Evolutionary conservation across 1,140 invertebrate genomes (phyloP).

Genomic region (Cyclina sinensis): DNA sequence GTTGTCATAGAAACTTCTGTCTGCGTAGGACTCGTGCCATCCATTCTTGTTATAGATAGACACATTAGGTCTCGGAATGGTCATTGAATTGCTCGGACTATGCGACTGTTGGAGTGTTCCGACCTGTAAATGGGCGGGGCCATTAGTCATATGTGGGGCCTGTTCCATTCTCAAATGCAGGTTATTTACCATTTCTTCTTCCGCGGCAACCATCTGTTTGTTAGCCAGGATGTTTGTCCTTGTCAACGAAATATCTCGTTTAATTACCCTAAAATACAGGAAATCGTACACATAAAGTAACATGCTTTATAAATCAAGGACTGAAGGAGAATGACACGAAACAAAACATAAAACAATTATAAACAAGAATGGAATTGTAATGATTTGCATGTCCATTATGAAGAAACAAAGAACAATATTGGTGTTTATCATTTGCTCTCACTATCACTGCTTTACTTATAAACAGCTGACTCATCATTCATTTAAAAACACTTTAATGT

Average conservation of each 20-base stretch:
- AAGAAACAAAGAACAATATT: too few species aligned
- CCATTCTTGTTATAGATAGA: constrained; percentile 61
- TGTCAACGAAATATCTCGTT: constrained; percentile 61
- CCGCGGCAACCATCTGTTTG: constrained; percentile 32
- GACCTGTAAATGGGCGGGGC: neutral
- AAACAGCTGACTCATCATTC: too few species aligned
- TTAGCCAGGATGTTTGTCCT: constrained; percentile 62
- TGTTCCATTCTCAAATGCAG: constrained; percentile 32
- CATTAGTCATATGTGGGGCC: neutral
- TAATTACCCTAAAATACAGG: constrained; percentile 41
- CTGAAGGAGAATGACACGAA: too few species aligned
- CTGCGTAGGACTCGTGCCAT: constrained; percentile 47
- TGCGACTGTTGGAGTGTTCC: neutral
- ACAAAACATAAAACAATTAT: too few species aligned
- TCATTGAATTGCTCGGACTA: neutral
- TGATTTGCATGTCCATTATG: too few species aligned
- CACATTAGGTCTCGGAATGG: constrained; percentile 20
- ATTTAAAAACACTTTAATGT: too few species aligned
- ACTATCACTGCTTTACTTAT: too few species aligned
- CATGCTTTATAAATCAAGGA: too few species aligned
- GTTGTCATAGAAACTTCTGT: constrained; percentile 66
- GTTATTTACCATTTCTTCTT: constrained; percentile 42
- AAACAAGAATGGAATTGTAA: too few species aligned
- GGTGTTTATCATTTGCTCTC: too few species aligned
- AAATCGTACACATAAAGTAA: too few species aligned